Base-by-base conservation (phyloP, 2,797 vertebrate genomes). In the Agapornis canus region DNA sequence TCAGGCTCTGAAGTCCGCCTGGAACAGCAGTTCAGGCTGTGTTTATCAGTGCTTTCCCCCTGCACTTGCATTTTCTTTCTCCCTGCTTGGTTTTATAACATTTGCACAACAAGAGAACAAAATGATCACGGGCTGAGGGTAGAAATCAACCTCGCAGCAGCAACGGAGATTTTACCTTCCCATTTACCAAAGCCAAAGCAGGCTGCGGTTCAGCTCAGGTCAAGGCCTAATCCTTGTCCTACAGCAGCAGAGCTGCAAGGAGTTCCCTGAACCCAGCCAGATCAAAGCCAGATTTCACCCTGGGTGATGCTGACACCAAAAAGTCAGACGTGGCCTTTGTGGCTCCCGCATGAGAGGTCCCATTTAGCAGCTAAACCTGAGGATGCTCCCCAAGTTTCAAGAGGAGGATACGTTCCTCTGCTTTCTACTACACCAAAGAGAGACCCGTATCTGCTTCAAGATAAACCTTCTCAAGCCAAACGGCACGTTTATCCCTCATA, bases 1-100 rank as follows among this genome's bases (percentile, higher is more conserved):
- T 95, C 92, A 92, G 83, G 73, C 95, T 93, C 93, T 79, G 93
- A 97, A 91, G 68, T 77, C 92, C 71, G 96, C 85, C 82, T 75
- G 71, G 69, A 86, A 92, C 81, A 92, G 83, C 93, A 85, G 91
- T 92, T 91, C 79, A 82, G 85, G 88, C 81, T 48, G 64, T 92
- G 83, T 89, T 91, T 95, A 92, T 87, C 84, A 86, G 92, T 84
- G 64, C 87, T 92, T 92, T 82, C 90, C 61, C 91, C 75, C 61
- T 91, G 88, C 89, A 85, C 91, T 96, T 93, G 72, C 90, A 32
- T 85, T 65, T 91, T 71, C 91, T 92, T 91, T 64, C 73, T 48
- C 63, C 68, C 68, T 92, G 43, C 68, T 95, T 88, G 95, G 89
- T 91, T 94, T 84, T 95, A 95, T 95, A 88, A 93, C 77, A 94